Base-by-base conservation (phyloP, 53 echinoderm and acorn worm genomes). In the Arbacia lixula region DNA sequence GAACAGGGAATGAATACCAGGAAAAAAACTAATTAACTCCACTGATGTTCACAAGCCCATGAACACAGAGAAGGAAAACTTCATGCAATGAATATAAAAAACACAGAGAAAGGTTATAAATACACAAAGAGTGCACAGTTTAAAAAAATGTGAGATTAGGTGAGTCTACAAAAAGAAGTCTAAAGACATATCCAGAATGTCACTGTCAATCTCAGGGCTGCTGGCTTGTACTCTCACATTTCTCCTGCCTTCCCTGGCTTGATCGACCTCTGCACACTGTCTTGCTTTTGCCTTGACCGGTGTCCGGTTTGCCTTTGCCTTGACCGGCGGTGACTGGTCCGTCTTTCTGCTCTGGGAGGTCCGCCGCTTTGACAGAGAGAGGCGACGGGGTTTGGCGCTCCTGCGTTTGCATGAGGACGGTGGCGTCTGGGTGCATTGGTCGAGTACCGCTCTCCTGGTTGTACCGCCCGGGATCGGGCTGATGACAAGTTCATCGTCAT, bases 391-490 rank as follows among this genome's bases (percentile, higher is more conserved):
- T 16, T 43, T 30, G 1, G 21, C 5, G 20, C 41, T 64, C 11
- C 63, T 61, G 29, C 26, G 64, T 16, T 58, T 77, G 27, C 40
- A 58, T 1, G 36, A n/a, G 5, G 74, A 78, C 2, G 82, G 63
- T 63, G 82, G 82, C 4, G 82, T 81, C 82, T 81, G 82, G 4
- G 82, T 81, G 64, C 82, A 81, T 50, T 52, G 49, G 41, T 81
- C 82, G 26, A 29, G 32, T 6, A 43, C 34, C 46, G 62, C 49
- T 49, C 41, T 81, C 20, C 30, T 36, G 3, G 27, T 11, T 3
- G 56, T 20, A 39, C 38, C 77, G 29, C 29, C 58, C 10, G 36
- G 22, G 36, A 77, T 36, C 12, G 77, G 77, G 28, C 58, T 77
- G 38, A 77, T 20, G 40, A 24, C 27, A 12, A 77, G 77, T 2